Evolutionary conservation across 2,797 vertebrate genomes (phyloP), one percentile per base, ranked within the genome.

Genomic region (Chlorospingus flavigularis): DNA sequence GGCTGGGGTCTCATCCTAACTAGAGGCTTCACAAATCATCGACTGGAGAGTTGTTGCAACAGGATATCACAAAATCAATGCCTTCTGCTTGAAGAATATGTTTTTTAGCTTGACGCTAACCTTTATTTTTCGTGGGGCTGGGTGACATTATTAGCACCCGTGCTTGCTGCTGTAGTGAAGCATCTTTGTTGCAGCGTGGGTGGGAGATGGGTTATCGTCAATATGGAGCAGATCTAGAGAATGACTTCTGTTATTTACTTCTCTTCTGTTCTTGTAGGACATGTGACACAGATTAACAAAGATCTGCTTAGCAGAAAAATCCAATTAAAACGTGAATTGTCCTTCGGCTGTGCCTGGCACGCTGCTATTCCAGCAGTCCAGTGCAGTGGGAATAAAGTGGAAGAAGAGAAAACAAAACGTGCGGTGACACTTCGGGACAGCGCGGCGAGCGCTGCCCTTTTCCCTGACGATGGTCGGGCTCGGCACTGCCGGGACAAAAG

Each of bases 181-280:
- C 90, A 70, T 95, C 95, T 92, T 95, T 86, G 80, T 67, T 79
- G 83, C 8, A 17, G 80, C 16, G 95, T 93, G 95, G 90, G 94
- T 21, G 88, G 92, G 77, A 94, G 63, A 92, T 37, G 75, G 94
- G 88, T 88, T 92, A 87, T 67, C 40, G 8, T 94, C 94, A 94
- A 85, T 91, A 89, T 77, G 94, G 93, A 95, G 74, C 92, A 71
- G 77, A 79, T 60, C 88, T 82, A 74, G 72, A 87, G 94, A 93
- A 82, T 89, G 84, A 67, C 88, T 95, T 94, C 88, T 95, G 90
- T 94, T 96, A 93, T 84, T 96, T 96, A 91, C 85, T 95, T 87
- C 43, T 83, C 76, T 63, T 71, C 83, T 57, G 67, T 92, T 93
- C 90, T 83, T 51, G 67, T 48, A 74, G 78, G 68, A 82, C n/a